Base-by-base conservation (phyloP, 2,888 invertebrate genomes). In the Pollenia angustigena region DNA sequence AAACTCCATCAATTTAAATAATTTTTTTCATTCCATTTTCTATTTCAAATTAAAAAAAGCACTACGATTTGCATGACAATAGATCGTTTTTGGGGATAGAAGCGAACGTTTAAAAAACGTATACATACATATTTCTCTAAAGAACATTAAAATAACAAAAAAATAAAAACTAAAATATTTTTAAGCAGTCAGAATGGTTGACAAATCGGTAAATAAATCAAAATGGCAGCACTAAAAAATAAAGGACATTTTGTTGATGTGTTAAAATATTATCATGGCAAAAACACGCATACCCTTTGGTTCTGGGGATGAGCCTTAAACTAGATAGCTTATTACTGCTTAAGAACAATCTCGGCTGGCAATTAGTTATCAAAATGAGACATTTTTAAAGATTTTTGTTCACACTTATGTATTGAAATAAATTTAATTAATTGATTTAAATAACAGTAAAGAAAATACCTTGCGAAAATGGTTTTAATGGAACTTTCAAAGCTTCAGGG, bases 201-300 rank as follows among this genome's bases (percentile, higher is more conserved):
- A 60, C 81, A 86, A 86, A 76, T 80, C 46, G 75, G 14, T 80
- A 83, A 86, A 86, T 80, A 86, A 86, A 83, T 86, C 82, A 80
- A 83, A 83, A 78, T 72, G 72, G 66, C 78, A 78, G 71, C 46
- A 66, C 32, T 74, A 52, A 32, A 80, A 71, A 71, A 16, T 62
- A 32, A 32, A 32, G n/a, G 18, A 44, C 44, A 62, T 16, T 44
- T 44, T 16, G 9, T 58, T 8, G 58, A 56, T 75, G 69, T 66
- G n/a, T 76, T 32, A 66, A 58, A 90, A 90, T 90, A 88, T 89
- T 52, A 56, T 18, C 75, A 79, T 16, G 4, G 54, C 32, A 50
- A 52, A 68, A 14, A 75, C 18, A 62, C 11, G 54, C 1, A 69
- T 32, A 68, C 32, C 32, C 32, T 32, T 32, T 32, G 6, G 32